Conservation (phyloP, 2,797 vertebrate genomes). For the Danionella dracula region DNA sequence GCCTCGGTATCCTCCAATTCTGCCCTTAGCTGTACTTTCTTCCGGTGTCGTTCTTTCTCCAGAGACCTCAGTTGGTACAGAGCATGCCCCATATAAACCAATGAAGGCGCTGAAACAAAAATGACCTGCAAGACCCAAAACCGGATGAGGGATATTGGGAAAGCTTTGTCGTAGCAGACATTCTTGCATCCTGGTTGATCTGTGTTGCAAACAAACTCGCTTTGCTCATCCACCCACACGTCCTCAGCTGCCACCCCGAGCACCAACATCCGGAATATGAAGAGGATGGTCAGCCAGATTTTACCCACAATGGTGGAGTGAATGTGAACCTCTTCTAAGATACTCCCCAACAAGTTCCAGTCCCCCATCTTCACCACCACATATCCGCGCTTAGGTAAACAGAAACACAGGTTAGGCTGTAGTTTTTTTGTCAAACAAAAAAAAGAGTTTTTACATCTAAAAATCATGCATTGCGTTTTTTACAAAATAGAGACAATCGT, state of each 20-base stretch:
- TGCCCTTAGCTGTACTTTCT: conserved; percentile 71
- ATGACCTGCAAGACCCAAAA: conserved; percentile 95
- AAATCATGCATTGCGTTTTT: too few species aligned
- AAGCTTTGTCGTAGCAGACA: conserved; percentile 87
- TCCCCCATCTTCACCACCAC: conserved; percentile 87
- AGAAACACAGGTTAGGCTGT: background rate
- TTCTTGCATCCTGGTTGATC: conserved; percentile 90
- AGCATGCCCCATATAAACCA: conserved; percentile 91
- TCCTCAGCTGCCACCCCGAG: conserved; percentile 89
- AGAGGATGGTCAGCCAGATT: conserved; percentile 94
- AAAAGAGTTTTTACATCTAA: too few species aligned
- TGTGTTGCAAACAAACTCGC: conserved; percentile 88
- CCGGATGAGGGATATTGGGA: conserved; percentile 89
- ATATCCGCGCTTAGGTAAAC: conserved; percentile 61
- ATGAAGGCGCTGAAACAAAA: conserved; percentile 87
- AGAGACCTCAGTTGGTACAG: conserved; percentile 82
- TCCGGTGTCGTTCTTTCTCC: conserved; percentile 82
- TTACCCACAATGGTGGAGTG: conserved; percentile 92
- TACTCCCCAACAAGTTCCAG: conserved; percentile 90
- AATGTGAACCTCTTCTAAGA: conserved; percentile 92
- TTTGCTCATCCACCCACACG: conserved; percentile 90
- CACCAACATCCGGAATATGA: conserved; percentile 91
- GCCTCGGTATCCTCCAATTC: conserved; percentile 72
- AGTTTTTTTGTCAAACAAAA: too few species aligned
- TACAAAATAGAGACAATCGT: too few species aligned